These are phyloP conservation scores for Drosophila punjabiensis DNA, from an alignment of 1,140 invertebrate genomes.

Conservation along the genomic window DNA sequence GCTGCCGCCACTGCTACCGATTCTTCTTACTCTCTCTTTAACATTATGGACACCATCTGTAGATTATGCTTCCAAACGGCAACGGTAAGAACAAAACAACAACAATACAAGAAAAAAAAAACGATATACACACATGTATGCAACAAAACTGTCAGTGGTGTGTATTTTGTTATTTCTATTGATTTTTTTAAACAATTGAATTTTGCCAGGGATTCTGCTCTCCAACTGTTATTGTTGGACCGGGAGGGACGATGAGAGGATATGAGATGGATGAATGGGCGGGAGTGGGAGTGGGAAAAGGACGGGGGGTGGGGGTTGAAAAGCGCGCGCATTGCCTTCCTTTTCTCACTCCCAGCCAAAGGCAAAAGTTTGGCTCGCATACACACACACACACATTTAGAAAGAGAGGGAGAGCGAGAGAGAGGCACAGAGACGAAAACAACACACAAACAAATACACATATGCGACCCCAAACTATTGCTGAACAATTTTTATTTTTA, in stretches of 20 bases:
- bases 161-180: slow-evolving; percentile 84
- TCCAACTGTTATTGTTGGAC: slow-evolving; percentile 28
- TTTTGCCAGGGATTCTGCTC: slow-evolving; percentile 36
- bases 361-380: slow-evolving; percentile 52
- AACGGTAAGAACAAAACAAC: slow-evolving; percentile 67
- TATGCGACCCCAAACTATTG: slow-evolving; percentile 66
- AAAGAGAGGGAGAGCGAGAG: background rate
- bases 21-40: slow-evolving; percentile 18
- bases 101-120: slow-evolving; percentile 12
- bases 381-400: slow-evolving; percentile 24
- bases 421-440: slow-evolving; percentile 29
- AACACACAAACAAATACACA: slow-evolving; percentile 39
- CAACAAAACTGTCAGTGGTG: slow-evolving; percentile 53
- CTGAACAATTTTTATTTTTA: slow-evolving; percentile 76
- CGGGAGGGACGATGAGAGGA: slow-evolving; percentile 6
- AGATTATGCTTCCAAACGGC: slow-evolving; percentile 85
- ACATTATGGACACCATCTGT: slow-evolving; percentile 85
- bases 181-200: slow-evolving; percentile 72
- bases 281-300: slow-evolving; percentile 34
- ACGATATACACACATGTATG: slow-evolving; percentile 9
- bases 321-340: slow-evolving; percentile 72
- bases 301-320: slow-evolving; percentile 68
- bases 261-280: slow-evolving; percentile 13
- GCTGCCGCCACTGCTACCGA: slow-evolving; percentile 46
- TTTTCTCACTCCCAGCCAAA: slow-evolving; percentile 28